Conservation (phyloP, 1,140 invertebrate genomes). For the Eriocheir sinensis region DNA sequence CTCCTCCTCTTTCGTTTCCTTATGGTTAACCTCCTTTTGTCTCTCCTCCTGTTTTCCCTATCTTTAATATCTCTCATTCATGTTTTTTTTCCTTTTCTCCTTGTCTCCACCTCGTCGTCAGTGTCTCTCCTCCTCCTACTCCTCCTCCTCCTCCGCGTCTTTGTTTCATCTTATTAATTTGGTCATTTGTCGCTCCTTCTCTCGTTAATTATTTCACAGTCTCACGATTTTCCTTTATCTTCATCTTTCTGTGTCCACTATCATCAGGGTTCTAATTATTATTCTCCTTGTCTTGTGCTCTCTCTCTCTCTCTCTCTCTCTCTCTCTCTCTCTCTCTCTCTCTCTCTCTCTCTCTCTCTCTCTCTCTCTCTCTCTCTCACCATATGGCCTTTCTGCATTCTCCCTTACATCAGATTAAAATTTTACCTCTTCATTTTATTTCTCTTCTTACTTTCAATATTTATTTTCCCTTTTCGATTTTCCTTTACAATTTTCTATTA, state of each 20-base stretch:
- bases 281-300: neutral
- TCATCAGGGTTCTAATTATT: neutral
- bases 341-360: constrained; percentile 36
- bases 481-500: neutral
- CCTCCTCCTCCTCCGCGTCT: neutral
- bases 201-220: neutral
- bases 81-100: neutral
- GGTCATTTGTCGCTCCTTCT: neutral
- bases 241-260: neutral
- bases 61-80: neutral
- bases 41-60: neutral
- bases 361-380: neutral
- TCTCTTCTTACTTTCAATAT: neutral
- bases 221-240: neutral
- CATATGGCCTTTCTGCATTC: neutral
- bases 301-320: constrained; percentile 49
- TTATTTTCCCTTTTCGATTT: neutral
- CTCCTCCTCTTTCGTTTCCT: neutral
- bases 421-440: neutral
- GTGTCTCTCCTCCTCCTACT: constrained; percentile 6
- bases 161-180: neutral
- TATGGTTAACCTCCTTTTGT: neutral
- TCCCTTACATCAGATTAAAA: neutral
- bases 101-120: neutral
- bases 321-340: constrained; percentile 45